Evolutionary conservation across 2,888 invertebrate species (phyloP), one percentile per base, ranked within the genome.

Genomic region (Deroplatys truncata): DNA sequence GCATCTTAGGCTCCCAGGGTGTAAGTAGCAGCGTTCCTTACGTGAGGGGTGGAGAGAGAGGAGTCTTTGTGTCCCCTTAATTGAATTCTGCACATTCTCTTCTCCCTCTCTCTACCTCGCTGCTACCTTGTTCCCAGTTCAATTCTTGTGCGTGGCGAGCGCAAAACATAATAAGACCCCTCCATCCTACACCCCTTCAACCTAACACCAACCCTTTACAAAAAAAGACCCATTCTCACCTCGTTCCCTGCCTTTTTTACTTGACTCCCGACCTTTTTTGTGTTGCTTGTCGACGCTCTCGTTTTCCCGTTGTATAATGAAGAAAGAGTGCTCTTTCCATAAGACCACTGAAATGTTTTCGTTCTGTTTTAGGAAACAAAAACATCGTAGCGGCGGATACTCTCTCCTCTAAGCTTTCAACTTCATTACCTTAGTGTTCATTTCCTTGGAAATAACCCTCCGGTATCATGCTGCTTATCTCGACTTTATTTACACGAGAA

Each of bases 81-180:
- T 86, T 86, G 86, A 86, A 86, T 86, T 86, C 86, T 86, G 86
- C 72, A 72, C 86, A 86, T 86, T 86, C 86, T 82, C 86, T 86
- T 29, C 86, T 31, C 7, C n/a, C 85, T 49, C 56, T 28, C 86
- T 72, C 20, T 25, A 56, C 85, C 49, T 49, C 56, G 56, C 85
- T 85, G 43, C 56, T 56, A 49, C 56, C 85, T 43, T 43, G 28
- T 43, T 56, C 49, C 20, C 15, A 43, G 85, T 85, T 85, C 85
- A 85, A 85, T 85, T 85, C 82, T 56, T 28, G 82, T 82, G 49
- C 86, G 86, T 86, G 86, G 25, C 72, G 10, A 10, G 86, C 29
- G 86, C 29, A 29, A 82, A 49, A 86, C 82, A 86, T 86, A 86
- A 86, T 86, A 86, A 86, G 86, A 31, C 86, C 82, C 86, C 86